Evolutionary conservation across 2,888 invertebrate genomes (phyloP).

Genomic region (Macrosoma leucophasiata): DNA sequence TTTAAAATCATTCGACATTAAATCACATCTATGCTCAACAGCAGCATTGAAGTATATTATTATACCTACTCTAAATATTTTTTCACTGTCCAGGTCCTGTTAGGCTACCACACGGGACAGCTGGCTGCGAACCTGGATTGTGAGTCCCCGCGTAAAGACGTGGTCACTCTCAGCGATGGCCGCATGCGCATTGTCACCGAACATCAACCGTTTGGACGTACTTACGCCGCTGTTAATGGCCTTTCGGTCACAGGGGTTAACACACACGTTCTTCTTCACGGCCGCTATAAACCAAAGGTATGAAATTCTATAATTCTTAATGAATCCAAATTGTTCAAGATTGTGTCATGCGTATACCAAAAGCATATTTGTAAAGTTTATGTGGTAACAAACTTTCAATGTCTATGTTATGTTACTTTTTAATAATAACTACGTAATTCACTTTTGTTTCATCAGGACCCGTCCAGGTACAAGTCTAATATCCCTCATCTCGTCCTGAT

Average conservation of each 20-base stretch:
- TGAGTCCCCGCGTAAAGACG: slow-evolving; percentile 68
- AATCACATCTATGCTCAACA: too few species aligned
- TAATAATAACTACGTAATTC: too few species aligned
- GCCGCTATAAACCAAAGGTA: slow-evolving; percentile 50
- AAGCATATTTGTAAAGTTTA: neutral
- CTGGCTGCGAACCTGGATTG: slow-evolving; percentile 85
- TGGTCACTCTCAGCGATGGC: slow-evolving; percentile 68
- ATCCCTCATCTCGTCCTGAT: slow-evolving; percentile 47
- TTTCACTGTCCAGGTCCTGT: slow-evolving; percentile 64
- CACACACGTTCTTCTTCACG: slow-evolving; percentile 45
- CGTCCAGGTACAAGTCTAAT: slow-evolving; percentile 36
- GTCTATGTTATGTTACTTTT: too few species aligned
- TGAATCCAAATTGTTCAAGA: too few species aligned
- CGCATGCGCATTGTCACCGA: slow-evolving; percentile 75
- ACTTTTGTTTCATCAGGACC: slow-evolving; percentile 35
- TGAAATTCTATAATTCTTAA: too few species aligned
- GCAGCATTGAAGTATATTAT: too few species aligned
- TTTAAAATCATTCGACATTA: too few species aligned
- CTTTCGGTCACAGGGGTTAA: slow-evolving; percentile 48
- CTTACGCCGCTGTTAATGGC: slow-evolving; percentile 47
- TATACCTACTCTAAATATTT: too few species aligned
- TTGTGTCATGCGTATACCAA: neutral
- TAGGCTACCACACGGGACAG: slow-evolving; percentile 79
- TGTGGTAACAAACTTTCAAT: too few species aligned
- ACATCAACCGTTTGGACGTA: slow-evolving; percentile 71